Conservation (phyloP, 2,888 invertebrate genomes). For the Hoplodrina ambigua region DNA sequence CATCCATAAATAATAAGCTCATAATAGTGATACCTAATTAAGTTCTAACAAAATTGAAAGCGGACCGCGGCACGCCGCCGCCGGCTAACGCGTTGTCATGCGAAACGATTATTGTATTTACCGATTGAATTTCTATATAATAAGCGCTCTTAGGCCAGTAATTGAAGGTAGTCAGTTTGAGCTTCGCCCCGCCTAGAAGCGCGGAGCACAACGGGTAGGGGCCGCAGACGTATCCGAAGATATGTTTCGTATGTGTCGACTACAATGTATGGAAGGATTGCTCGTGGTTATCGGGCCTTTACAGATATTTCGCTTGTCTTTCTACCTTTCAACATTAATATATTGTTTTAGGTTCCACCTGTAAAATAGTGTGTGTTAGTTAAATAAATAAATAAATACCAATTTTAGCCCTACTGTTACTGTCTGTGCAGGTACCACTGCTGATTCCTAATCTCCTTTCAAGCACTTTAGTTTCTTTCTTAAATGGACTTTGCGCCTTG, state of each 20-base stretch:
- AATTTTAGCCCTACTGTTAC: neutral
- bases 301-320: neutral
- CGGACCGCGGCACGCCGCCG: conserved; percentile 58
- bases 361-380: too few relatives aligned
- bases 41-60: conserved; percentile 67
- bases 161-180: conserved; percentile 82
- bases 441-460: too few relatives aligned
- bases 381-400: too few relatives aligned
- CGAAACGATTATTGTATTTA: conserved; percentile 84
- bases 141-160: conserved; percentile 81
- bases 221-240: conserved; percentile 64
- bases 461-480: neutral
- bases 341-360: too few relatives aligned
- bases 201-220: conserved; percentile 29
- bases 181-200: conserved; percentile 73
- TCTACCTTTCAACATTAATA: neutral
- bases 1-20: conserved; percentile 25
- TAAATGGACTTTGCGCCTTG: neutral
- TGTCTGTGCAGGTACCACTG: too few relatives aligned
- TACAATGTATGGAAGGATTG: neutral
- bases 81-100: conserved; percentile 78
- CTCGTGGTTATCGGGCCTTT: neutral
- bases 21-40: conserved; percentile 53
- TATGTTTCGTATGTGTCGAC: conserved; percentile 37
- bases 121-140: conserved; percentile 84